Evolutionary conservation across 2,797 vertebrate species (phyloP).

Genomic region (Chiroxiphia lanceolata): DNA sequence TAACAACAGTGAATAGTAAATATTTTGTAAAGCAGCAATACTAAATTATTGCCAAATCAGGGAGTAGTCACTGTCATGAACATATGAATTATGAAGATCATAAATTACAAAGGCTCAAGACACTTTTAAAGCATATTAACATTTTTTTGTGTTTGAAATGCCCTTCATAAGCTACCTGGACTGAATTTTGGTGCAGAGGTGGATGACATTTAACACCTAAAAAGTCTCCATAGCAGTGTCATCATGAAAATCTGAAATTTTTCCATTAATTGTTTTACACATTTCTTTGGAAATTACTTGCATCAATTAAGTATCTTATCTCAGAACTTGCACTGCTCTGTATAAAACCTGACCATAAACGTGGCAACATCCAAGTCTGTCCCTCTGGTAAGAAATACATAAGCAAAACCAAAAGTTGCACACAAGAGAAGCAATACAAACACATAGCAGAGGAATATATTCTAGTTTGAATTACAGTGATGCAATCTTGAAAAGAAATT

Average conservation of each 20-base stretch:
- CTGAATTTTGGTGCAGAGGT: background rate
- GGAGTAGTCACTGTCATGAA: background rate
- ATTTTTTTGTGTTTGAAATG: background rate
- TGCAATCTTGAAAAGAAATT: background rate
- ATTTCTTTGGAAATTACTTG: conserved; percentile 66
- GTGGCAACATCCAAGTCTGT: conserved; percentile 31
- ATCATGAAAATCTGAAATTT: conserved; percentile 38
- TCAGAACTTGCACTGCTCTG: conserved; percentile 62
- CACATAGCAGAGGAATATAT: background rate
- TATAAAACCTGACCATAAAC: conserved; percentile 70
- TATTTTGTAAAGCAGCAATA: background rate
- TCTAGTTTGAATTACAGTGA: background rate
- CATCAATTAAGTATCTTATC: conserved; percentile 47
- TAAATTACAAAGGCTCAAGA: background rate
- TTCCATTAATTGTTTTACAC: conserved; percentile 48
- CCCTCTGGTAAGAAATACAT: conserved; percentile 52
- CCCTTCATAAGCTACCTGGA: background rate
- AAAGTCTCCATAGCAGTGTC: conserved; percentile 47
- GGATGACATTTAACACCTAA: background rate
- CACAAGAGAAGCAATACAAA: background rate
- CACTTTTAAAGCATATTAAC: background rate
- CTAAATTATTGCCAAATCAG: background rate
- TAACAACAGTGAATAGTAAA: background rate
- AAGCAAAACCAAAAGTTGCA: background rate
- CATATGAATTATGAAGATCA: background rate